Base-by-base conservation (phyloP, 2,797 vertebrate species). In the Pangasius macronema region DNA sequence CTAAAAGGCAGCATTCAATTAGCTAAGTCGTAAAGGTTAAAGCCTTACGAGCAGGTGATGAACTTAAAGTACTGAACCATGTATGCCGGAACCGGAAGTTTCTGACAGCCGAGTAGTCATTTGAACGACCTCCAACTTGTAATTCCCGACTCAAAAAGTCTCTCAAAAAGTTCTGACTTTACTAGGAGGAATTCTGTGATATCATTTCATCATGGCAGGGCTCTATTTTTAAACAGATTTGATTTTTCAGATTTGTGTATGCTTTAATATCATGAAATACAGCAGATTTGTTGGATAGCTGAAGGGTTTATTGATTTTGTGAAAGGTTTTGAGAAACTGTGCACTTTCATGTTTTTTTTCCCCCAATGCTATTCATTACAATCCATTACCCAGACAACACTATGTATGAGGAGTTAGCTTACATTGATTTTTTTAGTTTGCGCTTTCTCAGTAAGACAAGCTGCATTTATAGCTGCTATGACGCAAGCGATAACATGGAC, bases 1-100 rank as follows among this genome's bases (percentile, higher is more conserved):
- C 22, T 63, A 72, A 77, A 30, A 51, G 81, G 68, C 39, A 33
- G 65, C 68, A 80, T 88, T 86, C 81, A 84, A 88, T 88, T 86
- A 86, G 49, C 51, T n/a, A 16, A 55, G 61, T 86, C 72, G 80
- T 46, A n/a, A 63, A 57, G 33, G 80, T 53, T 86, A 27, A 73
- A 87, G 14, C 9, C 33, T 5, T 82, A 33, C 39, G 57, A 49
- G 84, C 87, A 83, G 70, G 79, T 83, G 70, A 79, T 27, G 53
- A 68, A 53, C 85, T 76, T 68, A n/a, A 18, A 82, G 33, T 3
- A 49, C 42, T 42, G 42, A 42, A 42, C 6, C 36, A 75, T 27
- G 9, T 53, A 16, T 51, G 14, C 16, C n/a, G n/a, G 24, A 63
- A n/a, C 14, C 36, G 14, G 80, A 82, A 27, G 33, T 80, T 80